Evolutionary conservation across 64 coral and sea anemone genomes (phyloP).

Genomic region (Pocillopora verrucosa): DNA sequence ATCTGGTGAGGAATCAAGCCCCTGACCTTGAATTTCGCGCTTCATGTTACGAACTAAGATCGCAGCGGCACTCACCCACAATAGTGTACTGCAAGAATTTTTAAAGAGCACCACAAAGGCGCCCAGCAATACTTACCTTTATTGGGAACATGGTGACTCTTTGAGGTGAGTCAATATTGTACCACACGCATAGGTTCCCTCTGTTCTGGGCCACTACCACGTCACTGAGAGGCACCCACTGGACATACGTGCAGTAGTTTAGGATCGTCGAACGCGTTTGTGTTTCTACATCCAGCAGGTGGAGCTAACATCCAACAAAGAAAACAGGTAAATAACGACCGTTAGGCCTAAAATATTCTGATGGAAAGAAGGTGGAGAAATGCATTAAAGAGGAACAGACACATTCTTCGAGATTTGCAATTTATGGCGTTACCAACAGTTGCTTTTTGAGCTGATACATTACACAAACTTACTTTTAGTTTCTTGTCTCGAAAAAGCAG

Average conservation of each 20-base stretch:
- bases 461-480: constrained; percentile 56
- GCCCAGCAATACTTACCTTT: constrained; percentile 62
- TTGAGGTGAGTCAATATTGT: constrained; percentile 97
- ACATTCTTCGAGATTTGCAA: no score
- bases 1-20: no score
- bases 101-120: no score
- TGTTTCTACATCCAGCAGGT: constrained; percentile 84
- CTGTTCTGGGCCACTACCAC: constrained; percentile 98
- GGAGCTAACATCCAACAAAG: constrained; percentile 63
- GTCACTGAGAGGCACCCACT: constrained; percentile 99
- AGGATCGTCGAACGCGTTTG: constrained; percentile 91
- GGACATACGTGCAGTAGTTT: constrained; percentile 96
- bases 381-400: no score
- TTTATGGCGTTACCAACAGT: no score
- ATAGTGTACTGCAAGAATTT: no score
- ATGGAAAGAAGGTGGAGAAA: no score
- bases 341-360: no score
- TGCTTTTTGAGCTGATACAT: background rate
- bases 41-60: no score
- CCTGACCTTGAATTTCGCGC: no score
- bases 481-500: constrained; percentile 98
- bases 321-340: background rate
- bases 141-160: constrained; percentile 99
- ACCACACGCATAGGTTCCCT: constrained; percentile 97
- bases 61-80: no score